Evolutionary conservation across 2,888 invertebrate genomes (phyloP).

Genomic region (Incurvaria masculella): DNA sequence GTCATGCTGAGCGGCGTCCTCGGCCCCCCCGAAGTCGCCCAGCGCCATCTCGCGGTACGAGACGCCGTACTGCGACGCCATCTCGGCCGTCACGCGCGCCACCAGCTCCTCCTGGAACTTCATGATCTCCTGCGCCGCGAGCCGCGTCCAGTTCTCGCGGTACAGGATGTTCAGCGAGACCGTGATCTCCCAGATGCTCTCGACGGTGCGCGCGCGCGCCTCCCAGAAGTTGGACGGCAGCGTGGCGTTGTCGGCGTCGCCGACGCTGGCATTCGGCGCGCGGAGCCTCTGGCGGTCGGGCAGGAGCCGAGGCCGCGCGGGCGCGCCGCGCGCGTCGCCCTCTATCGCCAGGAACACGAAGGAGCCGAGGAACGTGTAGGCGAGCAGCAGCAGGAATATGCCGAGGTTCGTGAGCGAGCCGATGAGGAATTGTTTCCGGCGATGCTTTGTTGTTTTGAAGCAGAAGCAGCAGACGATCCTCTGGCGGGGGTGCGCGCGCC

Average conservation of each 20-base stretch:
- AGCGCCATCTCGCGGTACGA: conserved; percentile 52
- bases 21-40: conserved; percentile 37
- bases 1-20: conserved; percentile 37
- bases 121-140: conserved; percentile 65
- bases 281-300: conserved; percentile 51
- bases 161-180: conserved; percentile 83
- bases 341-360: conserved; percentile 85
- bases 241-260: conserved; percentile 90
- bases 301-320: conserved; percentile 46
- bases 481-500: conserved; percentile 45
- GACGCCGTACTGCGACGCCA: conserved; percentile 56
- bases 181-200: conserved; percentile 90
- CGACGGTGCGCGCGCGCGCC: conserved; percentile 64
- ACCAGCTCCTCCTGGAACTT: conserved; percentile 81
- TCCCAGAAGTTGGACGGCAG: conserved; percentile 76
- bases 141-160: conserved; percentile 84
- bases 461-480: conserved; percentile 55
- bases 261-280: conserved; percentile 64
- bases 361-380: conserved; percentile 71
- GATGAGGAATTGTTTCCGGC: conserved; percentile 62
- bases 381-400: conserved; percentile 75
- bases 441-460: conserved; percentile 53
- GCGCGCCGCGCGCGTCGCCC: conserved; percentile 61
- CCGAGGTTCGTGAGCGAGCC: conserved; percentile 78
- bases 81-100: conserved; percentile 73